Base-by-base conservation (phyloP, 2,113 vertebrate genomes). In the Mormoops blainvillei region DNA sequence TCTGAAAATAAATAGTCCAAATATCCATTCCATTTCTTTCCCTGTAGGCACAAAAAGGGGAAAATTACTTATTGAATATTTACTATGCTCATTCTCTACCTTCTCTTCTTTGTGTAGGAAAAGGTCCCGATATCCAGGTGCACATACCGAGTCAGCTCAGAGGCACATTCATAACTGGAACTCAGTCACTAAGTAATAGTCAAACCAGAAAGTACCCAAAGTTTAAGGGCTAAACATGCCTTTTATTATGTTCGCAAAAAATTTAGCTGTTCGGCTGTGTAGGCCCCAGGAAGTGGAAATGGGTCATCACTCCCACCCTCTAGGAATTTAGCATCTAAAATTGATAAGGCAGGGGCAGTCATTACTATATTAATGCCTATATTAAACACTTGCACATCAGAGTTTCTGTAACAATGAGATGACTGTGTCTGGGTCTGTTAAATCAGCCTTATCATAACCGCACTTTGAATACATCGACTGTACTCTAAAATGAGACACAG, bases 11-110 rank as follows among this genome's bases (percentile, higher is more conserved):
- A 98, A 98, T 99, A 99, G 86, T 99, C 98, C 98, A 99, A 97
- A 94, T 99, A 99, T 98, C 98, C 99, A 89, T 98, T 98, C 99
- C 99, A 99, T 48, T 84, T 98, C 96, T 98, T 99, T 58, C 99
- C 98, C 97, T 98, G 82, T 73, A 99, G 95, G 97, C 98, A 91
- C 88, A 97, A 81, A 97, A 92, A 95, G 96, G n/a, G 41, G 36
- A 81, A 94, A 94, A 86, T 94, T 94, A 98, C 14, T 96, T 73
- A 83, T 63, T 33, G 20, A 94, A 77, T 85, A 97, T 78, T 91
- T 77, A 70, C 20, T 70, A 36, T 54, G 31, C 16, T 92, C 74
- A 90, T 74, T 92, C 33, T 87, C 61, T 78, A 94, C 58, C 45
- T 89, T 68, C 33, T 87, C n/a, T 85, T 97, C 68, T 87, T 95